A percentile compares a stretch with the other conserved stretches of the same genome.
Evolutionary conservation across 1,140 invertebrate genomes (phyloP).

Genomic region (Drusus annulatus): DNA sequence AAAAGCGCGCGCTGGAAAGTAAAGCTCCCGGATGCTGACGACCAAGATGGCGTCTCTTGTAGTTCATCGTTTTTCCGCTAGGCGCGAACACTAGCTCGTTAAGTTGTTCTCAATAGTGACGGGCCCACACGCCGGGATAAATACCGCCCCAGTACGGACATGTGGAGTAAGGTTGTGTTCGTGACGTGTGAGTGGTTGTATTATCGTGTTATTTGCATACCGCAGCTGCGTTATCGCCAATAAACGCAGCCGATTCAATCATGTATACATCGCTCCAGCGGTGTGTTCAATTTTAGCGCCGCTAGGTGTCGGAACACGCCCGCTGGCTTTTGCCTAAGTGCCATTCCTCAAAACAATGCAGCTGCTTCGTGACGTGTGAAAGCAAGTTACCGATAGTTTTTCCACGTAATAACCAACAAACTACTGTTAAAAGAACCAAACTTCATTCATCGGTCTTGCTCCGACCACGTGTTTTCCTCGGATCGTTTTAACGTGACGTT

Average conservation of each 20-base stretch:
- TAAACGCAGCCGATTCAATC: constrained; percentile 7
- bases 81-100: constrained; percentile 39
- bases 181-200: constrained; percentile 33
- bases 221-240: constrained; percentile 7
- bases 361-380: constrained; percentile 25
- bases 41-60: constrained; percentile 37
- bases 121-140: constrained; percentile 21
- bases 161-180: constrained; percentile 38
- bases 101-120: constrained; percentile 17
- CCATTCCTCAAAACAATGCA: constrained; percentile 39
- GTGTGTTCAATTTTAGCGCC: constrained; percentile 13
- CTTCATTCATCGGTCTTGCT: too few relatives aligned
- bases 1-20: constrained; percentile 40
- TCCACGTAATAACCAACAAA: background rate
- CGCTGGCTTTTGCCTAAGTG: constrained; percentile 22
- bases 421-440: background rate
- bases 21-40: constrained; percentile 29
- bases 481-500: too few relatives aligned
- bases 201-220: constrained; percentile 31
- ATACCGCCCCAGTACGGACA: constrained; percentile 37
- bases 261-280: background rate
- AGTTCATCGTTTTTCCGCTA: constrained; percentile 33
- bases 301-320: constrained; percentile 13
- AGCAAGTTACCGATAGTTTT: constrained; percentile 1
- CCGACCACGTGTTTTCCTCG: too few relatives aligned